Evolutionary conservation across 2,888 invertebrate species (phyloP).

Genomic region (Pyrocoelia pectoralis): DNA sequence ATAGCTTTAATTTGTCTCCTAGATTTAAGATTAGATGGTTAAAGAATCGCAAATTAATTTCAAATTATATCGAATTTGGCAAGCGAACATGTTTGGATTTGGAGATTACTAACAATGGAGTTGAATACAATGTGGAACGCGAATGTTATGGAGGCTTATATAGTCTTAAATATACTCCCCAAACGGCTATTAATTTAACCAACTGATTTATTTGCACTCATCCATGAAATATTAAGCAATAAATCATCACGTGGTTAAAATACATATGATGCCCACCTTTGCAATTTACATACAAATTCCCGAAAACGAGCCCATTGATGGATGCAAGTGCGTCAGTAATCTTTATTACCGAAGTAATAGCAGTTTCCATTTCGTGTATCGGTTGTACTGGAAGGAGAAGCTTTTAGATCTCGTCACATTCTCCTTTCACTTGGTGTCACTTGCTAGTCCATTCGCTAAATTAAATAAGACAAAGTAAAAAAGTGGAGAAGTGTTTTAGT

Average conservation of each 20-base stretch:
- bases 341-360: too few species aligned
- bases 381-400: constrained; percentile 41
- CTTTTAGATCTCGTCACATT: constrained; percentile 56
- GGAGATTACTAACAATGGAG: constrained; percentile 16
- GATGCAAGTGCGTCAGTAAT: too few species aligned
- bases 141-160: constrained; percentile 37
- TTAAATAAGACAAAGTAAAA: constrained; percentile 56
- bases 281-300: background rate
- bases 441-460: constrained; percentile 57
- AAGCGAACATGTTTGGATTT: constrained; percentile 15
- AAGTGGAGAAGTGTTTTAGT: constrained; percentile 38
- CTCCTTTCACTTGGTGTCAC: constrained; percentile 48
- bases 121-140: constrained; percentile 23
- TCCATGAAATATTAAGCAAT: constrained; percentile 42
- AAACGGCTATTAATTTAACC: constrained; percentile 44
- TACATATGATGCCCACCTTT: constrained; percentile 32
- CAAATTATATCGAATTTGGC: background rate
- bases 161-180: constrained; percentile 45
- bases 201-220: constrained; percentile 44
- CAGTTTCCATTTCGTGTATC: background rate
- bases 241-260: constrained; percentile 38
- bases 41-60: background rate
- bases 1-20: background rate
- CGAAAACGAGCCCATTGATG: too few species aligned
- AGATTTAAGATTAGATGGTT: background rate